Percentiles rank a stretch among this genome's conserved stretches.
phyloP scores from a whole-genome alignment of 2,113 vertebrate species.

The Nycticryphes semicollaris region DNA sequence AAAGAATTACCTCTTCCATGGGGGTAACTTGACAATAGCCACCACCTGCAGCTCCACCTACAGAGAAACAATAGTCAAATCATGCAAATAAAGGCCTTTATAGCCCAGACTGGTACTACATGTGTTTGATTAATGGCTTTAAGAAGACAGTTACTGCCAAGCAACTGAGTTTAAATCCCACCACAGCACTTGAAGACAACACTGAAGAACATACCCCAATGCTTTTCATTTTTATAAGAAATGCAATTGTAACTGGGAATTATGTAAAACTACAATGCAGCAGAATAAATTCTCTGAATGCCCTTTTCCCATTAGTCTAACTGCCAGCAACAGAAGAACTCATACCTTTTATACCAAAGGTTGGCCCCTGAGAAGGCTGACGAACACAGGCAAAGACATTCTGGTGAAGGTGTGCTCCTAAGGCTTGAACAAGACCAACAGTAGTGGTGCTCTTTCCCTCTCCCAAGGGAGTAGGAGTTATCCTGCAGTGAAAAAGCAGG shows the following conservation, averaged over 20 bases:
- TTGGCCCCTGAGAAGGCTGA: slow-evolving; percentile 97
- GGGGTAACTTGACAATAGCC: slow-evolving; percentile 97
- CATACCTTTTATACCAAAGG: slow-evolving; percentile 97
- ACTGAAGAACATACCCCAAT: neutral
- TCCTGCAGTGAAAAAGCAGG: slow-evolving; percentile 75
- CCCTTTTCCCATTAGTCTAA: neutral
- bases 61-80: slow-evolving; percentile 33
- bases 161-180: neutral
- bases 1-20: slow-evolving; percentile 94
- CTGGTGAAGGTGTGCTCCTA: slow-evolving; percentile 89
- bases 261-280: neutral
- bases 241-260: neutral
- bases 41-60: slow-evolving; percentile 97
- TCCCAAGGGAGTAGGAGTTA: slow-evolving; percentile 95
- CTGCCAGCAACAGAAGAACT: neutral
- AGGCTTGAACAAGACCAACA: slow-evolving; percentile 90
- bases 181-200: neutral
- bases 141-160: neutral
- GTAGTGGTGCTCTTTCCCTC: slow-evolving; percentile 98
- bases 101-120: neutral
- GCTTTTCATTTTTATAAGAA: neutral
- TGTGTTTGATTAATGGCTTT: neutral
- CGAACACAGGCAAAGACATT: slow-evolving; percentile 97
- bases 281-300: neutral
- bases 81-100: neutral